Conservation (phyloP, 2,797 vertebrate genomes). For the Dipus sagitta region DNA sequence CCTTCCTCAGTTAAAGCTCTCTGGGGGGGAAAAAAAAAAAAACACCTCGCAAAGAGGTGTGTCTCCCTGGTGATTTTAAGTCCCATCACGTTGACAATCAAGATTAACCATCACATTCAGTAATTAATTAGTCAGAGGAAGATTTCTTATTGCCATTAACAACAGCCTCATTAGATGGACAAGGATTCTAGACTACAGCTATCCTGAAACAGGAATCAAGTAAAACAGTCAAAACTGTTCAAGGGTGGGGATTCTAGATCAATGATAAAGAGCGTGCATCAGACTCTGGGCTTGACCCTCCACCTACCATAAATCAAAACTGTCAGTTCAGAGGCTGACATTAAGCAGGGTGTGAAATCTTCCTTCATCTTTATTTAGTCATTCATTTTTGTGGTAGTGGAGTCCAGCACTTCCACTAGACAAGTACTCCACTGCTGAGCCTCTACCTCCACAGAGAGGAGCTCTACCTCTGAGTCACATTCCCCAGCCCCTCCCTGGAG, state of each 20-base stretch:
- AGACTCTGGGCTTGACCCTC: background rate
- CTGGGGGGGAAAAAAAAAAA: too few species aligned
- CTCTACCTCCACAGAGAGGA: too few species aligned
- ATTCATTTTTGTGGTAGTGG: too few species aligned
- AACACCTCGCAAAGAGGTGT: too few species aligned
- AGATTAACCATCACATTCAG: background rate
- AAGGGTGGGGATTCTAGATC: background rate
- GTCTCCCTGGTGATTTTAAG: background rate
- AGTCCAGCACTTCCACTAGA: too few species aligned
- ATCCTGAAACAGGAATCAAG: conserved; percentile 1
- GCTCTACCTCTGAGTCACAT: too few species aligned
- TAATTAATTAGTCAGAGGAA: background rate
- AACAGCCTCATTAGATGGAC: background rate
- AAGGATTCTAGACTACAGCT: background rate
- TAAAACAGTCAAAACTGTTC: background rate
- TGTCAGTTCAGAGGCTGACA: background rate
- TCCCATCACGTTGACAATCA: background rate
- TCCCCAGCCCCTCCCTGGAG: too few species aligned
- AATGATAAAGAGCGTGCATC: too few species aligned
- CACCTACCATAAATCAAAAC: background rate
- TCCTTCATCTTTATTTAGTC: background rate
- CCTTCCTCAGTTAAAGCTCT: background rate
- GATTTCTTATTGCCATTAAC: background rate
- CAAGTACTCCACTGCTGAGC: too few species aligned
- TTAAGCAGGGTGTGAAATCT: background rate